Evolutionary conservation across 2,797 vertebrate species (phyloP).

Genomic region (Trachops cirrhosus): DNA sequence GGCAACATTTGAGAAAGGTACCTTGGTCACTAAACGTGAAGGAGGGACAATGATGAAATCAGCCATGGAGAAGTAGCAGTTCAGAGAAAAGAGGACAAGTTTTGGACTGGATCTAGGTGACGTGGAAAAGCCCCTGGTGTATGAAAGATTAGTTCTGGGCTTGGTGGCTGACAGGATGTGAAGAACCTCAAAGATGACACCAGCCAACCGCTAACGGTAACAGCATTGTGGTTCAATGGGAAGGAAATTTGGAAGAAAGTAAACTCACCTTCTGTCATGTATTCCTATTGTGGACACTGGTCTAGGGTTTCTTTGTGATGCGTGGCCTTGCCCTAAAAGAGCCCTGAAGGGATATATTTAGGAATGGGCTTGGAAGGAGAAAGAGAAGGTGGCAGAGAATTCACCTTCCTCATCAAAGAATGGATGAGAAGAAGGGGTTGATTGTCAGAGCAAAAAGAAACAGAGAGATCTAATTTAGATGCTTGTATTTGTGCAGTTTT

Average conservation of each 20-base stretch:
- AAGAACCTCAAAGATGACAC: neutral
- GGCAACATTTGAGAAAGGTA: neutral
- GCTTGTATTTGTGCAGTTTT: neutral
- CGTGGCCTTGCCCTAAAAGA: neutral
- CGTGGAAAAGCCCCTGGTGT: neutral
- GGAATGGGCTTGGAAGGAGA: neutral
- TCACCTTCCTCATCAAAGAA: neutral
- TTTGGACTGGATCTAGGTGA: neutral
- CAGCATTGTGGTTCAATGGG: neutral
- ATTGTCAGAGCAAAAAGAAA: neutral
- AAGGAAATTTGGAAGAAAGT: neutral
- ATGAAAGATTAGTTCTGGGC: neutral
- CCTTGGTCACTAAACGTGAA: neutral
- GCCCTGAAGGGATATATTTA: neutral
- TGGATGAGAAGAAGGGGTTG: neutral
- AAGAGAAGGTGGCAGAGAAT: neutral
- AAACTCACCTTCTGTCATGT: neutral
- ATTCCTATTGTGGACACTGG: neutral
- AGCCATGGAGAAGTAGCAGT: neutral
- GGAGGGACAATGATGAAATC: neutral
- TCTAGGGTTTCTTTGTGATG: neutral
- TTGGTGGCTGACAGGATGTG: neutral
- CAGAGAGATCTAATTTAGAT: neutral
- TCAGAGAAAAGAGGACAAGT: neutral
- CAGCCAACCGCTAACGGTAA: neutral